Base-by-base conservation (phyloP, 2,888 invertebrate genomes). In the Podotricha telesiphe region DNA sequence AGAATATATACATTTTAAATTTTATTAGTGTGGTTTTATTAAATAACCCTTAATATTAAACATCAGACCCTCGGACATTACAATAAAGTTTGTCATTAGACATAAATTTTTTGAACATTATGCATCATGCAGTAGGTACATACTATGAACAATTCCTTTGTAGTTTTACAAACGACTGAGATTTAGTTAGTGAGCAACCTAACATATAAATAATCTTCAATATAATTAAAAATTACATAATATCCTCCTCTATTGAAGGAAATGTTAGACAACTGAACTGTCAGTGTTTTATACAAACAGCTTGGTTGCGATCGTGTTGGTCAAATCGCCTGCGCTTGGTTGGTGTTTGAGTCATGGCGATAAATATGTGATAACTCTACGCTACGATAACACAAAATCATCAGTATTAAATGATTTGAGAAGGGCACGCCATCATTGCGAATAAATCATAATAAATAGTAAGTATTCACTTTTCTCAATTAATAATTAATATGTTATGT, bases 341-440 rank as follows among this genome's bases (percentile, higher is more conserved):
- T 34, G 45, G 59, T 59, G 10, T 45, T 17, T 64, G 37, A 64
- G 64, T 55, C 65, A 45, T 47, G 45, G 28, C 8, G 48, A 62
- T 62, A 62, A 62, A 62, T 48, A 47, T 7, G 8, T 34, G 62
- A 62, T 62, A 62, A 62, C 37, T 19, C 17, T 20, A 37, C 17
- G n/a, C 17, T 47, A 48, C 48, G 62, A 62, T 62, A 62, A 37
- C 47, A 48, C 3, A 34, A 47, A 37, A 47, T 48, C 62, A 34
- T 34, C 47, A 62, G 62, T 62, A 48, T 48, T 62, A 28, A 48
- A 47, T 62, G 47, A 13, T 28, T 47, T 7, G 19, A 17, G 15
- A 34, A 15, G 37, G 4, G 17, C 22, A 40, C 17, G 11, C 7
- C n/a, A 34, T 28, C 6, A 48, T 34, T 47, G 45, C 8, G 15